Conservation (phyloP, 2,797 vertebrate genomes). For the Lagodon rhomboides region DNA sequence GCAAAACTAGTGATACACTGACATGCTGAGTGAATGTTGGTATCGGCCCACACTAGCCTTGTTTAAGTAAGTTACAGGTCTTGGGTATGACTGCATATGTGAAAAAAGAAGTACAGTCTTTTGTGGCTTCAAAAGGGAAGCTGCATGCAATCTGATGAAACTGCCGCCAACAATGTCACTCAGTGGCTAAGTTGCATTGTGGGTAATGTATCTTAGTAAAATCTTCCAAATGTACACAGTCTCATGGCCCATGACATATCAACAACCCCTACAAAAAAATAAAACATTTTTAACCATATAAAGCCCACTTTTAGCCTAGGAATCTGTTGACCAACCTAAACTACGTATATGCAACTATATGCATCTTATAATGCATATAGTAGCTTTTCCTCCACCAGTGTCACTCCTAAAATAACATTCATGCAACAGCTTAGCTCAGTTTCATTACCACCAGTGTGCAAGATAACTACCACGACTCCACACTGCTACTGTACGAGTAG, state of each 20-base stretch:
- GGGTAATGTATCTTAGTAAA: no score
- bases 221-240: background rate
- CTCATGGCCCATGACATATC: background rate
- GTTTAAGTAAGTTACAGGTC: no score
- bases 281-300: background rate
- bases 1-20: conserved; percentile 1
- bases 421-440: conserved; percentile 37
- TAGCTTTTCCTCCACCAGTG: conserved; percentile 11
- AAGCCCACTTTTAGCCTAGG: background rate
- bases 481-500: conserved; percentile 13
- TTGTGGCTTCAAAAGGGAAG: no score
- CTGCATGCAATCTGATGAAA: no score
- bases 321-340: conserved; percentile 5
- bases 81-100: no score
- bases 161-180: no score
- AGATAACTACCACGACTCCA: conserved; percentile 47
- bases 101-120: no score
- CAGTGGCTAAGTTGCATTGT: no score
- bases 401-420: conserved; percentile 47
- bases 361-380: background rate
- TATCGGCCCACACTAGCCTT: no score
- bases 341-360: conserved; percentile 1
- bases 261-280: background rate
- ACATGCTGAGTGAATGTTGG: no score
- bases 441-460: conserved; percentile 71